A percentile compares a stretch with the other conserved stretches of the same genome.
These are phyloP conservation scores for Thamnophis elegans DNA, from an alignment of 2,797 vertebrate genomes.

Conservation along the genomic window DNA sequence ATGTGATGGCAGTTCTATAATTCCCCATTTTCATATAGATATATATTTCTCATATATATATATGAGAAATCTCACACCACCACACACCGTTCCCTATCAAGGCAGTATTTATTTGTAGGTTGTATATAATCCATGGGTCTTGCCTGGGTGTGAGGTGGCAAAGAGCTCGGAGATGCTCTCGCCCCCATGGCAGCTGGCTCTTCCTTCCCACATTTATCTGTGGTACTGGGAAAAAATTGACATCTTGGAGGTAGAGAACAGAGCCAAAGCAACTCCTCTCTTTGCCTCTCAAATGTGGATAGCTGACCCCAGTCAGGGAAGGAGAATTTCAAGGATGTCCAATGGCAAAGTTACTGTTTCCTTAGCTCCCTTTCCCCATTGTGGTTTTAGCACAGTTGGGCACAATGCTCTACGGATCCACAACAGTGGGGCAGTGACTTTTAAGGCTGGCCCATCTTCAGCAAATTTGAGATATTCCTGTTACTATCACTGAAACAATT, in stretches of 20 bases:
- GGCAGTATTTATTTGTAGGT: conserved; percentile 92
- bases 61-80: conserved; percentile 1
- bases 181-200: fast-evolving
- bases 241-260: background rate
- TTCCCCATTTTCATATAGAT: conserved; percentile 63
- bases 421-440: background rate
- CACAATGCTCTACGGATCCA: background rate
- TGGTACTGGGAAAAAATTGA: background rate
- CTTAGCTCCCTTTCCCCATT: background rate
- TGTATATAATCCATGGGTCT: conserved; percentile 80
- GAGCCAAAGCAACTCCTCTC: background rate
- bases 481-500: background rate
- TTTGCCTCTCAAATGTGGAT: background rate
- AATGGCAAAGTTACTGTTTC: background rate
- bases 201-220: background rate
- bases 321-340: background rate
- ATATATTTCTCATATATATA: conserved; percentile 51
- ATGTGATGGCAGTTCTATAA: conserved; percentile 65
- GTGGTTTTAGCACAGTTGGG: background rate
- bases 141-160: background rate
- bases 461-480: background rate
- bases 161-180: fast-evolving
- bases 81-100: conserved; percentile 45
- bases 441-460: background rate
- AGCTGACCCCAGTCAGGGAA: background rate